Conservation (phyloP, 2,888 invertebrate species). For the Scaptomyza parva region DNA sequence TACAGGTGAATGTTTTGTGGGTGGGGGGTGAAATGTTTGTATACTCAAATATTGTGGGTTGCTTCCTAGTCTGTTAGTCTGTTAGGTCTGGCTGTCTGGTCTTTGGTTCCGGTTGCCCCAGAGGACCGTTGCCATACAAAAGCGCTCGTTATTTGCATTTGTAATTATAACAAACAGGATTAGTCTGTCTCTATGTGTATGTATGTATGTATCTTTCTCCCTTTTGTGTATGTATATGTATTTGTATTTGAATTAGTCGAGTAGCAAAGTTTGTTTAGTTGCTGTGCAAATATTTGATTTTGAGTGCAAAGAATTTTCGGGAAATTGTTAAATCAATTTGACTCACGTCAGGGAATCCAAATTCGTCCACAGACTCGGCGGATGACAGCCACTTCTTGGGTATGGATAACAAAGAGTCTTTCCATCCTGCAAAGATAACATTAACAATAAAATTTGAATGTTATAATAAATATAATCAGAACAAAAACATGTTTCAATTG, state of each 20-base stretch:
- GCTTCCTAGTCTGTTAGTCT: slow-evolving; percentile 33
- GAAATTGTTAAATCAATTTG: slow-evolving; percentile 69
- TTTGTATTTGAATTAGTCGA: slow-evolving; percentile 72
- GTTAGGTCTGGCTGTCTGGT: slow-evolving; percentile 46
- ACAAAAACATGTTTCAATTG: not conserved
- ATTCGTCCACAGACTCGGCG: slow-evolving; percentile 84
- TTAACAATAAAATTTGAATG: not conserved
- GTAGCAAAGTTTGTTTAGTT: slow-evolving; percentile 64
- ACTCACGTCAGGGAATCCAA: slow-evolving; percentile 85
- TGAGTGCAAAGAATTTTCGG: slow-evolving; percentile 44
- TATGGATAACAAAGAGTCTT: slow-evolving; percentile 89
- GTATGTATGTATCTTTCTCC: slow-evolving; percentile 24
- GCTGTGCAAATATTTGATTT: slow-evolving; percentile 62
- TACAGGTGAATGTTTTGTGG: slow-evolving; percentile 54
- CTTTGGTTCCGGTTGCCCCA: slow-evolving; percentile 51
- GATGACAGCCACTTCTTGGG: slow-evolving; percentile 89
- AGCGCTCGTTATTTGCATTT: slow-evolving; percentile 82
- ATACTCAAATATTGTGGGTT: slow-evolving; percentile 38
- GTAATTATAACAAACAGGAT: slow-evolving; percentile 84
- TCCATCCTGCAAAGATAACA: slow-evolving; percentile 88
- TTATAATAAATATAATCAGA: not conserved
- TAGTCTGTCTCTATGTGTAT: slow-evolving; percentile 62
- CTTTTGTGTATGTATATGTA: slow-evolving; percentile 48
- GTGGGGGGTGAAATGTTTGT: slow-evolving; percentile 47
- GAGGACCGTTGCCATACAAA: slow-evolving; percentile 65